Evolutionary conservation across 2,113 vertebrate species (phyloP).

Genomic region (Cyrtonyx montezumae): DNA sequence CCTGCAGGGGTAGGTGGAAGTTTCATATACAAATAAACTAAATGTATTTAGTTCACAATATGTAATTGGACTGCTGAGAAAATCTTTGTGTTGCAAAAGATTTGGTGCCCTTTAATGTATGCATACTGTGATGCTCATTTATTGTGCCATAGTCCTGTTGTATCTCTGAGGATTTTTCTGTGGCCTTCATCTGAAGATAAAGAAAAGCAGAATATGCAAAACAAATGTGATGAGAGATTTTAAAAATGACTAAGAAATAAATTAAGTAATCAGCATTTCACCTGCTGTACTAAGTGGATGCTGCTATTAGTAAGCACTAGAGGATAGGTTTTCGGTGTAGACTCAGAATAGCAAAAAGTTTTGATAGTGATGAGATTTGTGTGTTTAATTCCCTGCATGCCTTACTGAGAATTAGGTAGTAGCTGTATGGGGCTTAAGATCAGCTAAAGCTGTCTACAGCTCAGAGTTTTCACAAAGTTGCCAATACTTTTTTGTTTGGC

Average conservation of each 20-base stretch:
- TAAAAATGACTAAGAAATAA: conserved; percentile 28
- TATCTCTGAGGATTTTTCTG: background rate
- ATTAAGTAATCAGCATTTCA: conserved; percentile 60
- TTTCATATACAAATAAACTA: conserved; percentile 26
- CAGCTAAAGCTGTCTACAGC: conserved; percentile 2
- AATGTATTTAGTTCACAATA: conserved; percentile 41
- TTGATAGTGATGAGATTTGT: conserved; percentile 34
- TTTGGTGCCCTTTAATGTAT: conserved; percentile 18
- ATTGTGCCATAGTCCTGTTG: background rate
- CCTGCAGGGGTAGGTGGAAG: background rate
- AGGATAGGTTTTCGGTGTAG: conserved; percentile 29
- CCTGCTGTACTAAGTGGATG: background rate
- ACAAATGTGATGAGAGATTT: conserved; percentile 16
- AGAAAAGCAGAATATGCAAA: conserved; percentile 23
- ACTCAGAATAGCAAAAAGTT: background rate
- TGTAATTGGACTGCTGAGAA: conserved; percentile 30
- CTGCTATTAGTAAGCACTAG: conserved; percentile 37
- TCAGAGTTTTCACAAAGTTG: background rate
- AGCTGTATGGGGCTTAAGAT: conserved; percentile 33
- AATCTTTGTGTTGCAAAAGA: background rate
- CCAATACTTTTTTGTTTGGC: conserved; percentile 30
- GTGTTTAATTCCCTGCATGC: conserved; percentile 40
- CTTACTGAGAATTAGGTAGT: conserved; percentile 31
- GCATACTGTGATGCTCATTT: conserved; percentile 10
- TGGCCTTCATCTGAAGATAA: conserved; percentile 6